phyloP scores from a whole-genome alignment of 2,113 vertebrate species.

The Ondatra zibethicus region DNA sequence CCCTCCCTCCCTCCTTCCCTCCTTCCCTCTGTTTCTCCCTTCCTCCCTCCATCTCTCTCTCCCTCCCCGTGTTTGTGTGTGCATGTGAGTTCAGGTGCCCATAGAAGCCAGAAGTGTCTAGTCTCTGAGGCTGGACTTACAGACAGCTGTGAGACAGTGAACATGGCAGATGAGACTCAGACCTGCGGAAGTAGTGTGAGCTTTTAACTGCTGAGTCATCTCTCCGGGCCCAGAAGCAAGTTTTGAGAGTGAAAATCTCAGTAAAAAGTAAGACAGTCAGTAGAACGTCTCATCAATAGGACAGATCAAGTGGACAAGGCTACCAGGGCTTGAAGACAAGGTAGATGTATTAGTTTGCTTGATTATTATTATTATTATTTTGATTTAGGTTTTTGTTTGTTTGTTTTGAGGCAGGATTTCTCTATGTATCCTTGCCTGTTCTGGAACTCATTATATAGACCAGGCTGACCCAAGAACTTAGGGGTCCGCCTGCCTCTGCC shows the following conservation, averaged over 20 bases:
- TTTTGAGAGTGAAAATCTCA: neutral
- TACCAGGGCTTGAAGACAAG: neutral
- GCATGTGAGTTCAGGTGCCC: neutral
- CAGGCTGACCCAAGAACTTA: neutral
- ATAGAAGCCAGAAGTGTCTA: neutral
- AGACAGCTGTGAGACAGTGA: neutral
- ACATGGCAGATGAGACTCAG: neutral
- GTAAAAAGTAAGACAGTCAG: neutral
- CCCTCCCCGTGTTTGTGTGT: too few relatives aligned
- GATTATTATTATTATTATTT: neutral
- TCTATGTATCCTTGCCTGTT: neutral
- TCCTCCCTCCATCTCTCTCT: neutral
- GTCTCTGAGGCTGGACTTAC: neutral
- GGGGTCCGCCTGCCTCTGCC: neutral
- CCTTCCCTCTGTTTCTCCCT: too few relatives aligned
- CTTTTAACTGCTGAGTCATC: neutral
- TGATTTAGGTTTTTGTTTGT: neutral
- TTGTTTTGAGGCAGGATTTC: neutral
- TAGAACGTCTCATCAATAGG: neutral
- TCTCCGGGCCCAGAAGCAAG: neutral
- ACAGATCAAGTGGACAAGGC: neutral
- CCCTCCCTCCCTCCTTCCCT: neutral
- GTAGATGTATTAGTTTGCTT: neutral
- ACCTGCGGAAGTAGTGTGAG: neutral
- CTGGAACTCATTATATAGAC: neutral